A percentile compares a stretch with the other conserved stretches of the same genome.
Conservation (phyloP, 2,113 vertebrate genomes). For the Petromus typicus region DNA sequence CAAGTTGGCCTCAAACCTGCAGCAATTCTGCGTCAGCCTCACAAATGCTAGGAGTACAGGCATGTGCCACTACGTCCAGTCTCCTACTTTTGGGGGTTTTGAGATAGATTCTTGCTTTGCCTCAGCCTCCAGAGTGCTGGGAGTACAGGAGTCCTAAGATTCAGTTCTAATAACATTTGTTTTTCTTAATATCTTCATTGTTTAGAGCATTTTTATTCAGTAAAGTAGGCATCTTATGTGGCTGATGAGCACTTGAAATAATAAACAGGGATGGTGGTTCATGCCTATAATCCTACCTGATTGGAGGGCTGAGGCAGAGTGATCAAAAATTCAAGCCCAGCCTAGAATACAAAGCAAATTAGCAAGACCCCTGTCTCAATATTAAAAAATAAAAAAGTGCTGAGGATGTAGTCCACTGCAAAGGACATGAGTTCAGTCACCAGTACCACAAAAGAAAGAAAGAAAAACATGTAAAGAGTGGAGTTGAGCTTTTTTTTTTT, state of each 20-base stretch:
- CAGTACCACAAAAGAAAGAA: background rate
- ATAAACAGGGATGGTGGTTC: background rate
- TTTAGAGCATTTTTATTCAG: conserved; percentile 1
- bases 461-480: background rate
- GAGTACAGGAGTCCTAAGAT: background rate
- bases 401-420: background rate
- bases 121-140: background rate
- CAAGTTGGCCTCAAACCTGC: background rate
- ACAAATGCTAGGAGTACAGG: background rate
- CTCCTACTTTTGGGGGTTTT: background rate
- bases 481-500: background rate
- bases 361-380: background rate
- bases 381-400: background rate
- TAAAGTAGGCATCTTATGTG: background rate
- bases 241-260: background rate
- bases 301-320: background rate
- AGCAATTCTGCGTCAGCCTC: background rate
- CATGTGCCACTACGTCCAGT: background rate
- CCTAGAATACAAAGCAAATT: background rate
- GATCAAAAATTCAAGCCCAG: background rate
- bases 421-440: background rate
- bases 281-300: background rate
- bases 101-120: background rate
- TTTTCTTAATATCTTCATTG: conserved; percentile 41
- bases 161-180: background rate